Base-by-base conservation (phyloP, 2,888 invertebrate species). In the Dasysyrphus albostriatus region DNA sequence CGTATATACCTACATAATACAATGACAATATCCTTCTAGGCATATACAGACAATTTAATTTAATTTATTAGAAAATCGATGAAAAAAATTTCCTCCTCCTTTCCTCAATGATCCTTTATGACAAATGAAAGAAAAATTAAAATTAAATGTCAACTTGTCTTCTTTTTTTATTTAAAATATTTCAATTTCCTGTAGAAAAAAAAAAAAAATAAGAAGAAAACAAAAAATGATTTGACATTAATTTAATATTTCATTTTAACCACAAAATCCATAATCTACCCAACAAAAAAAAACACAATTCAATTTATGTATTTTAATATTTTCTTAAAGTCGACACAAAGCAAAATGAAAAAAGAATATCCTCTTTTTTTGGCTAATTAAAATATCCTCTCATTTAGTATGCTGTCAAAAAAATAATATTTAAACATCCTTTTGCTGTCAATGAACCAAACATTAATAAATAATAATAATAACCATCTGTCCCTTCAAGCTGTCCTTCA, bases 381-480 rank as follows among this genome's bases (percentile, higher is more conserved):
- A 63, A 63, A 63, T 32, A 32, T 63, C 29, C 44, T 32, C 32
- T 44, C 32, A 8, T 47, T 47, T 47, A 47, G 16, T 16, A 16
- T 16, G 2, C 37, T 59, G 59, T 37, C 37, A 59, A 37, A 59
- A 19, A 37, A 58, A 24, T 5, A 24, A 24, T 24, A 51, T 24
- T 14, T 9, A 39, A 59, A 37, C 7, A 19, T 39, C 37, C 37
- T 39, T 6, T 59, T 12, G 2, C 29, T 44, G 32, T 32, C 63
- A 47, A 63, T 63, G 32, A 67, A 19, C 19, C 49, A 8, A 47
- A 34, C 3, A 63, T 44, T 63, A 63, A 24, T 24, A 24, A 24
- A 24, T 63, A 63, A 44, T 44, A 24, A 24, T 63, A 63, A 44
- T 44, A 63, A n/a, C 42, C 32, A 29, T 42, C 63, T 44, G 42